phyloP scores from a whole-genome alignment of 2,888 invertebrate species.

The Thera obeliscata region DNA sequence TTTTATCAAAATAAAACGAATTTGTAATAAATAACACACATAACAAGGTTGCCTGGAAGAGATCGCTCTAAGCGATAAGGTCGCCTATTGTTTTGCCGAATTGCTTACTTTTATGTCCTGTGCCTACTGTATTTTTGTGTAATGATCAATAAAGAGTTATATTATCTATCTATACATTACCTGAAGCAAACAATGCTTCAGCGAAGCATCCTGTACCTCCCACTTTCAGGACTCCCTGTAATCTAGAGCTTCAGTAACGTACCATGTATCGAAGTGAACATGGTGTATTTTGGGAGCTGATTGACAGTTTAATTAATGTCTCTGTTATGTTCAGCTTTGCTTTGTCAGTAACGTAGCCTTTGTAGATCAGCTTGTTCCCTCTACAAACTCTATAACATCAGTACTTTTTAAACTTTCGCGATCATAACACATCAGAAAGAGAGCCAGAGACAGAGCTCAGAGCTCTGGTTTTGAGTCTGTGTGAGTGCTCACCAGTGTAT shows the following conservation, averaged over 20 bases:
- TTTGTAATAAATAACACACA: slow-evolving; percentile 4
- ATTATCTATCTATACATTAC: too few relatives aligned
- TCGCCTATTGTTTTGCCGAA: too few relatives aligned
- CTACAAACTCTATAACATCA: not conserved
- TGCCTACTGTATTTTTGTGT: too few relatives aligned
- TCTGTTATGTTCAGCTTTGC: slow-evolving; percentile 50
- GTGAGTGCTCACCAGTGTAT: too few relatives aligned
- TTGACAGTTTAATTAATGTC: slow-evolving; percentile 65
- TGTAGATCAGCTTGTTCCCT: slow-evolving; percentile 19
- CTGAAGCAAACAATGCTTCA: not conserved
- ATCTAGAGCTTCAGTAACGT: not conserved
- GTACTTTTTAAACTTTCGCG: too few relatives aligned
- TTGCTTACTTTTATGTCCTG: too few relatives aligned
- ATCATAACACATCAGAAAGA: too few relatives aligned
- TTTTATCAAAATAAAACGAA: slow-evolving; percentile 17
- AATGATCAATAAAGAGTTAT: too few relatives aligned
- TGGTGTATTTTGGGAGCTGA: slow-evolving; percentile 55
- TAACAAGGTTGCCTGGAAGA: too few relatives aligned
- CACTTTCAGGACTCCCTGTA: slow-evolving; percentile 42
- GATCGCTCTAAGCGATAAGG: too few relatives aligned
- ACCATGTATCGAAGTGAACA: slow-evolving; percentile 53
- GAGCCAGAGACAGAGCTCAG: too few relatives aligned
- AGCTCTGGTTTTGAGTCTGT: too few relatives aligned
- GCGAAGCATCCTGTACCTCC: not conserved
- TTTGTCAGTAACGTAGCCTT: slow-evolving; percentile 37